A percentile compares a stretch with the other conserved stretches of the same genome.
Conservation (phyloP, 2,113 vertebrate species). For the Caranx ignobilis region DNA sequence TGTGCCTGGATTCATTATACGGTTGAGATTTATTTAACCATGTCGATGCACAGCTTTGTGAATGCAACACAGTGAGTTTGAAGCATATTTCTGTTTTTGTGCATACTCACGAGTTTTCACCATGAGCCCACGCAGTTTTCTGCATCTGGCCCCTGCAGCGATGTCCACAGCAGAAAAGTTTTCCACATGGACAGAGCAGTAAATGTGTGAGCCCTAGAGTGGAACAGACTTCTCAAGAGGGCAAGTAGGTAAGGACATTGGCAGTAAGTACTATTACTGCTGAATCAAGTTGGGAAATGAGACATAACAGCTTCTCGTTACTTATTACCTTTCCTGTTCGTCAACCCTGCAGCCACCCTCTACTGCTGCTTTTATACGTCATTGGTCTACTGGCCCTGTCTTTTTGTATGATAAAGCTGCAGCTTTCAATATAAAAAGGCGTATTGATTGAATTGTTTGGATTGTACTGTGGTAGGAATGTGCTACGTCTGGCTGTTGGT, state of each 20-base stretch:
- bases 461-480: neutral
- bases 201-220: slow-evolving; percentile 37
- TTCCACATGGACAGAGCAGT: slow-evolving; percentile 32
- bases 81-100: neutral
- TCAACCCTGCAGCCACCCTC: slow-evolving; percentile 22
- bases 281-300: slow-evolving; percentile 64
- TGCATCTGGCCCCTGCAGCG: neutral
- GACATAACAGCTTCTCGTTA: slow-evolving; percentile 59
- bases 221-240: slow-evolving; percentile 43
- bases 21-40: too few species aligned
- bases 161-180: slow-evolving; percentile 10
- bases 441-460: neutral
- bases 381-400: neutral
- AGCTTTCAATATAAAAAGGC: neutral
- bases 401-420: neutral
- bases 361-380: neutral
- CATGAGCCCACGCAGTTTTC: neutral
- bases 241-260: slow-evolving; percentile 42
- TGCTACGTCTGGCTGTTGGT: neutral
- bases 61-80: neutral
- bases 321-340: slow-evolving; percentile 28
- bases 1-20: neutral
- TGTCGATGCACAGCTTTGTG: neutral
- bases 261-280: slow-evolving; percentile 42
- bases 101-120: neutral